Base-by-base conservation (phyloP, 2,797 vertebrate species). In the Emydoidea blandingii region DNA sequence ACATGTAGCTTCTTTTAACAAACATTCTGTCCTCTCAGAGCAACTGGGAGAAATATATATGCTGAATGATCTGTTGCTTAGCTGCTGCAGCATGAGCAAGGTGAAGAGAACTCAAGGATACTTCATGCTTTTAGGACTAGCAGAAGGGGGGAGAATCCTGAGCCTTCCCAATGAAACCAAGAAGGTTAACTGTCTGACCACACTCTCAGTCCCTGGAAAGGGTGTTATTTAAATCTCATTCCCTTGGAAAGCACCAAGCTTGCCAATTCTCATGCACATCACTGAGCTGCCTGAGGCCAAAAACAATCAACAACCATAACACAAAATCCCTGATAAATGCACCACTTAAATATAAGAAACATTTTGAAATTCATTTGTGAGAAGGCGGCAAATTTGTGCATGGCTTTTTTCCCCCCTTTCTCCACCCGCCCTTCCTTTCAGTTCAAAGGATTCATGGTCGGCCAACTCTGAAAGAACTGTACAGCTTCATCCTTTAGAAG, bases 181-280 rank as follows among this genome's bases (percentile, higher is more conserved):
- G 10, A 29, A 27, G 53, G 12, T 56, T 12, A 79, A 87, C 65
- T 89, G 86, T 19, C 82, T 23, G 72, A 83, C 44, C 81, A 91
- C 72, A 88, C 87, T 25, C 82, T 82, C 80, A 19, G 56, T n/a
- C 84, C 82, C 16, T 44, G 78, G 50, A 3, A 34, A 86, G 59
- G 59, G 29, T 57, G 49, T 68, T 79, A 90, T n/a, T 93, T 93
- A 92, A 87, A 96, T 93, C 92, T 85, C 82, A 81, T 85, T 95
- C 97, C 87, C 86, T 92, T 54, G 81, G 82, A 62, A 79, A 94
- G 92, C 74, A 80, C 80, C 74, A 31, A 78, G 56, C 72, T 80
- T 89, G 83, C 81, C 85, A 85, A 84, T 91, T 93, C 94, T 91
- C 81, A 82, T 90, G 81, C 85, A 54, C 78, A 90, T 92, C 90